Evolutionary conservation across 2,888 invertebrate species (phyloP).

Genomic region (Chrysolina oricalcia): DNA sequence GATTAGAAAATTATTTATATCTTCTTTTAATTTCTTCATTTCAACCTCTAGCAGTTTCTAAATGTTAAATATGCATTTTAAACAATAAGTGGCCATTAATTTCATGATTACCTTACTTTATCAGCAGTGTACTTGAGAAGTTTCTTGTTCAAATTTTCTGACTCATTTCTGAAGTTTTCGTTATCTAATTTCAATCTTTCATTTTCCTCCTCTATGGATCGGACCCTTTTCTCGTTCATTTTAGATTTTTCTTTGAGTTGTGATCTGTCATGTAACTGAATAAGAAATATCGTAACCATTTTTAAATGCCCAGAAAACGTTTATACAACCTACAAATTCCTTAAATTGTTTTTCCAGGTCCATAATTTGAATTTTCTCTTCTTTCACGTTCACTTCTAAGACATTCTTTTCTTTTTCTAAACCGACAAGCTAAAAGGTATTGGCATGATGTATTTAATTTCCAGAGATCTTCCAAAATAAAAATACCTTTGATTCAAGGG

Average conservation of each 20-base stretch:
- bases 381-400: slow-evolving; percentile 47
- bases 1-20: slow-evolving; percentile 43
- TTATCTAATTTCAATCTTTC: slow-evolving; percentile 44
- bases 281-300: slow-evolving; percentile 15
- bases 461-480: slow-evolving; percentile 29
- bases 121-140: slow-evolving; percentile 31
- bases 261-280: slow-evolving; percentile 47
- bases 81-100: slow-evolving; percentile 19
- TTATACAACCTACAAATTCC: slow-evolving; percentile 49
- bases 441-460: slow-evolving; percentile 14
- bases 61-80: slow-evolving; percentile 34
- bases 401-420: slow-evolving; percentile 46
- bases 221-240: slow-evolving; percentile 33
- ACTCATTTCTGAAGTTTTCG: slow-evolving; percentile 35
- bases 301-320: slow-evolving; percentile 2
- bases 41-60: slow-evolving; percentile 48
- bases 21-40: slow-evolving; percentile 42
- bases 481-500: slow-evolving; percentile 49
- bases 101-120: slow-evolving; percentile 46
- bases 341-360: slow-evolving; percentile 56
- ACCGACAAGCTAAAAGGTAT: slow-evolving; percentile 15
- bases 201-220: slow-evolving; percentile 42
- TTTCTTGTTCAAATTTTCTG: slow-evolving; percentile 38
- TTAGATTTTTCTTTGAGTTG: slow-evolving; percentile 48
- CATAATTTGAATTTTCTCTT: slow-evolving; percentile 54